Evolutionary conservation across 1,140 invertebrate genomes (phyloP).

Genomic region (Colletes gigas): DNA sequence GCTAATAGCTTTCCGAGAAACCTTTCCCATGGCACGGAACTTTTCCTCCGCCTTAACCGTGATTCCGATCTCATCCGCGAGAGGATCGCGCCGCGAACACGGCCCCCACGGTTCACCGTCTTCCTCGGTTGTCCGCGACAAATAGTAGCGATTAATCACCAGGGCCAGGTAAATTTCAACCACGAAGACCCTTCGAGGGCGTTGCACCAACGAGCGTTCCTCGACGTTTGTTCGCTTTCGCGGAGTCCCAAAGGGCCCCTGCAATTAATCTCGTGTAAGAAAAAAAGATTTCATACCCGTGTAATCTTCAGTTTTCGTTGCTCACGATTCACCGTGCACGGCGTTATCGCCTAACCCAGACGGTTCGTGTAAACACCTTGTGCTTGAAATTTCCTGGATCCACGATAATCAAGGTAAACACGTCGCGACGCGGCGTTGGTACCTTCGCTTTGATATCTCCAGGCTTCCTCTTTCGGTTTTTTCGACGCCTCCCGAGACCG

Average conservation of each 20-base stretch:
- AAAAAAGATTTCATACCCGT: conserved; percentile 19
- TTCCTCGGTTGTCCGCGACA: conserved; percentile 15
- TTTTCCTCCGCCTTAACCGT: conserved; percentile 7
- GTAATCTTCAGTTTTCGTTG: conserved; percentile 18
- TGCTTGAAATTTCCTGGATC: conserved; percentile 45
- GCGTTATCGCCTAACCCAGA: conserved; percentile 3
- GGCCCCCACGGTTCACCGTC: background rate
- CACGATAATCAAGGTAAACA: conserved; percentile 62
- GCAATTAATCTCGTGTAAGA: conserved; percentile 20
- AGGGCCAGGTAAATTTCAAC: conserved; percentile 29
- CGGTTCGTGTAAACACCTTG: conserved; percentile 48
- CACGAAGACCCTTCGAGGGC: background rate
- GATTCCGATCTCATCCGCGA: conserved; percentile 26
- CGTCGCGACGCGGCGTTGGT: conserved; percentile 39
- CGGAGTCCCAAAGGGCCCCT: background rate
- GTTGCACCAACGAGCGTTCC: background rate
- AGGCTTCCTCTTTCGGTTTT: background rate
- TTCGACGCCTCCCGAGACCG: background rate
- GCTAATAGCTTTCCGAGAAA: conserved; percentile 10
- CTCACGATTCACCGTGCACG: background rate
- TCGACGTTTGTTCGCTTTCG: background rate
- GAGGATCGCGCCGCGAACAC: conserved; percentile 16
- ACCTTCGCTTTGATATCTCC: conserved; percentile 26
- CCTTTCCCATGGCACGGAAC: background rate
- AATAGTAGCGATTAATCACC: conserved; percentile 51